Evolutionary conservation across 2,797 vertebrate genomes (phyloP), one percentile per base, ranked within the genome.

Genomic region (Loris lydekkerianus): DNA sequence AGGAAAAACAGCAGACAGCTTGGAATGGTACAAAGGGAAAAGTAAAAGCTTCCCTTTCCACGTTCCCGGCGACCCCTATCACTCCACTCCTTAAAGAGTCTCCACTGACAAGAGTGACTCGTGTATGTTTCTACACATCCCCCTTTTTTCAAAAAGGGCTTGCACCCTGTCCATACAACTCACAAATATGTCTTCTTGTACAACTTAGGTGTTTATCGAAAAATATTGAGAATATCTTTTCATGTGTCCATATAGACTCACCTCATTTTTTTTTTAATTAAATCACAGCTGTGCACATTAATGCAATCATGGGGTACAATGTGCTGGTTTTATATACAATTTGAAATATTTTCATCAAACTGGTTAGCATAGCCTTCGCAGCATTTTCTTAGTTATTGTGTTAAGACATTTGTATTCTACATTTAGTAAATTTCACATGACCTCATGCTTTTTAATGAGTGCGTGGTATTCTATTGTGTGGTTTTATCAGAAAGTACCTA

Each of bases 1-100:
- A 91, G 73, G 17, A 91, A 69, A 60, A 87, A 94, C 95, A 92
- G 76, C 75, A 91, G 61, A 92, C n/a, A 86, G 87, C 77, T 83
- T 61, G 92, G 84, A 89, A 67, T 72, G 89, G 18, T 58, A 73
- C 80, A 84, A 72, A 96, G 58, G 63, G 60, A 93, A 96, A 93
- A 92, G 78, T 34, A 76, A 37, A 91, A 82, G 60, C 87, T 84
- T 89, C 17, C 18, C n/a, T 93, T 60, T 60, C 37, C 3, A 61
- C 20, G 78, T 49, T 21, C 34, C 58, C 37, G 72, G 75, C 83
- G 70, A 63, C 49, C 37, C 70, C 58, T 15, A 3, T 63, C 27
- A n/a, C 65, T 49, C 23, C 3, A 27, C 60, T 69, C 58, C 15
- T 31, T 61, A 4, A 17, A 58, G 29, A 61, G 43, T 86, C 46